These are phyloP conservation scores for Anarsia innoxiella DNA, from an alignment of 2,888 invertebrate genomes.

Conservation along the genomic window DNA sequence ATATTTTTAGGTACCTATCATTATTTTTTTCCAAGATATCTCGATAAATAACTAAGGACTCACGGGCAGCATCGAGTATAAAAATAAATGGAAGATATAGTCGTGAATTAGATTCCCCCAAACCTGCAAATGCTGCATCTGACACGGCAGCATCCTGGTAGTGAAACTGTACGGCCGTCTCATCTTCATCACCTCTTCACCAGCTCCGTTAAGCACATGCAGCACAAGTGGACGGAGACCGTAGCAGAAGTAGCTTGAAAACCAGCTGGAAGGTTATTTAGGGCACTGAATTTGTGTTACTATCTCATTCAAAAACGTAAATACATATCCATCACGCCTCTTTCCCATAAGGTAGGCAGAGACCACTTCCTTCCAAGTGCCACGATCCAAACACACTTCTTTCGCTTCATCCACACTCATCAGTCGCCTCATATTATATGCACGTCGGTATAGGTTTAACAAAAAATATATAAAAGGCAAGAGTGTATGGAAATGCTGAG, in stretches of 20 bases:
- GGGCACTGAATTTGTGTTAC: no score
- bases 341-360: no score
- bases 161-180: slow-evolving; percentile 86
- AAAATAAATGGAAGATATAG: background rate
- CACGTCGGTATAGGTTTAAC: no score
- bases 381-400: no score
- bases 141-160: slow-evolving; percentile 88
- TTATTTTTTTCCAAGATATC: background rate
- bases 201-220: slow-evolving; percentile 36
- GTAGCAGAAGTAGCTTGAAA: slow-evolving; percentile 59
- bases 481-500: no score
- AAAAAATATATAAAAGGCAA: no score
- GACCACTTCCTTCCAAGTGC: no score
- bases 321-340: no score
- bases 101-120: no score
- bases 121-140: slow-evolving; percentile 79
- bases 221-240: slow-evolving; percentile 53
- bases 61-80: background rate
- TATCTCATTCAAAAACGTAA: no score
- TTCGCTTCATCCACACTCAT: no score
- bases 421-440: no score
- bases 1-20: background rate
- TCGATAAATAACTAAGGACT: background rate
- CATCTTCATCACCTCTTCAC: slow-evolving; percentile 81
- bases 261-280: slow-evolving; percentile 55